Evolutionary conservation across 1,140 invertebrate genomes (phyloP).

Genomic region (Panagrolaimus sp.): DNA sequence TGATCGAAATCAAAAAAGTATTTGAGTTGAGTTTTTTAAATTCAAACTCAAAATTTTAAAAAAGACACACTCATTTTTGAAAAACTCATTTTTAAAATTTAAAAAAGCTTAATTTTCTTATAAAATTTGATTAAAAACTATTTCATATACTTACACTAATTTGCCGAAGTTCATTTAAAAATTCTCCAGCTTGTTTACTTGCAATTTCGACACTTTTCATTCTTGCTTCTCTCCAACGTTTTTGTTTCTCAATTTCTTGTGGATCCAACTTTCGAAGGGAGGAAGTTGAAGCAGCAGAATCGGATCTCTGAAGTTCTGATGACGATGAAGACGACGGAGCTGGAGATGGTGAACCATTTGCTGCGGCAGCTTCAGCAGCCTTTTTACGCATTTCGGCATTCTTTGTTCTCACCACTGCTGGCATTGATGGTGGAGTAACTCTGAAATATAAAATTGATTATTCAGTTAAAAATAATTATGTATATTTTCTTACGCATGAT

Average conservation of each 20-base stretch:
- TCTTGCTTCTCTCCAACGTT: conserved; percentile 6
- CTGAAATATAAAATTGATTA: neutral
- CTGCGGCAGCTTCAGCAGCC: neutral
- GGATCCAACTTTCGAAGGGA: neutral
- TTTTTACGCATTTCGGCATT: neutral
- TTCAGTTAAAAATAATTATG: neutral
- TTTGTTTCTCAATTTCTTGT: conserved; percentile 4
- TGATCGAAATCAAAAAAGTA: too few relatives aligned
- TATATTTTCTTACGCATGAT: conserved; percentile 7
- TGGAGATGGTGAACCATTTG: neutral
- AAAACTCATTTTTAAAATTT: too few relatives aligned
- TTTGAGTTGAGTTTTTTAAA: too few relatives aligned
- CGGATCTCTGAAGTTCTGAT: neutral
- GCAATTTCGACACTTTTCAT: neutral
- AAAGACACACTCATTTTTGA: too few relatives aligned
- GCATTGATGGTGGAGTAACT: neutral
- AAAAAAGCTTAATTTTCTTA: too few relatives aligned
- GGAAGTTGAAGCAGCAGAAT: neutral
- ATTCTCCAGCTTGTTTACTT: neutral
- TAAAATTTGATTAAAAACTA: too few relatives aligned
- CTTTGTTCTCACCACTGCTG: neutral
- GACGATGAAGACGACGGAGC: neutral
- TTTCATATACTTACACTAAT: conserved; percentile 13
- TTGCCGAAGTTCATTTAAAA: neutral
- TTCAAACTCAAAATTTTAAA: too few relatives aligned